Conservation (phyloP, 2,113 vertebrate species). For the Platysteira castanea region DNA sequence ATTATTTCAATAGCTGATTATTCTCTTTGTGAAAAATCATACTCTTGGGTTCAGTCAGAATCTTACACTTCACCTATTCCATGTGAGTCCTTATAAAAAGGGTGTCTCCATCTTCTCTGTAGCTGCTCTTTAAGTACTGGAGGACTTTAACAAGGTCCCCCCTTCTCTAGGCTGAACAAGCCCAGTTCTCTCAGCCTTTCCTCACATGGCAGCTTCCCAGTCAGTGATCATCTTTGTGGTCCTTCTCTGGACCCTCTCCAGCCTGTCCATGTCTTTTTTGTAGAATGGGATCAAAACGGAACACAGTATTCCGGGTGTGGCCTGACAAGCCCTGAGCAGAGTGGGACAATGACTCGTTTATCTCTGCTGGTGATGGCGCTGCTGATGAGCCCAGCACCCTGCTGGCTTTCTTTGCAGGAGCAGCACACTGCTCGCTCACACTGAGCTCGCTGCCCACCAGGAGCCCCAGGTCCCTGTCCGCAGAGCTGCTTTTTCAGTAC, state of each 20-base stretch:
- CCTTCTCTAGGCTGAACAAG: neutral
- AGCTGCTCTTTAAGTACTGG: neutral
- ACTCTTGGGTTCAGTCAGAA: fast-evolving
- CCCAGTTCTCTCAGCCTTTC: neutral
- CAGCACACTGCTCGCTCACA: neutral
- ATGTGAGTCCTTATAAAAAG: neutral
- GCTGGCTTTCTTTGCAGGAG: neutral
- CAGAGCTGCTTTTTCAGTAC: neutral
- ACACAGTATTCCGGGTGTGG: neutral
- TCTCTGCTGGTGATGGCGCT: neutral
- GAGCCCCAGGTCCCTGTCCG: neutral
- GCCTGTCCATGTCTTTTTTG: too few relatives aligned
- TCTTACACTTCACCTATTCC: neutral
- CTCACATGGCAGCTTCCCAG: neutral
- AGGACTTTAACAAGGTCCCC: neutral
- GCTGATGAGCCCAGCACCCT: neutral
- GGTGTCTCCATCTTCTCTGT: neutral
- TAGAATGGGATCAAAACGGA: neutral
- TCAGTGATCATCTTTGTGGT: too few relatives aligned
- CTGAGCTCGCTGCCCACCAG: neutral
- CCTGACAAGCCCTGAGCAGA: neutral
- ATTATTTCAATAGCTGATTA: neutral
- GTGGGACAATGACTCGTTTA: neutral
- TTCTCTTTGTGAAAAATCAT: neutral
- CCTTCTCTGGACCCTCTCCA: neutral